Percentiles rank a stretch among this genome's conserved stretches.
Conservation (phyloP, 2,888 invertebrate genomes). For the Brenthis ino region DNA sequence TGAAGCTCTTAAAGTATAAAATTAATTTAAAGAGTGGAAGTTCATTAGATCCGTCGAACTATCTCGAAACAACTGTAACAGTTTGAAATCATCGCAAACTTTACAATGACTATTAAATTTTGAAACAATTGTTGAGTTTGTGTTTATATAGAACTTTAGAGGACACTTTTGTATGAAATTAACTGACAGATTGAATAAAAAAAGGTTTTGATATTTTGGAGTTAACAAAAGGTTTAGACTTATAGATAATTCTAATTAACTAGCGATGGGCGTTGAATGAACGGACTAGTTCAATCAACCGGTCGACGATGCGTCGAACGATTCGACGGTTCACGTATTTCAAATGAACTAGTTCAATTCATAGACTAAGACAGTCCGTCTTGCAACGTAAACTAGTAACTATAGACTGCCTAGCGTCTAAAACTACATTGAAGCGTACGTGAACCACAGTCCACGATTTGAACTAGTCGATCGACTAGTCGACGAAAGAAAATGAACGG, state of each 20-base stretch:
- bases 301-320: too few species aligned
- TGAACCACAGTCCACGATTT: too few species aligned
- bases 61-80: constrained; percentile 6
- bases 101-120: constrained; percentile 14
- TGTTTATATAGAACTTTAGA: constrained; percentile 10
- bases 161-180: constrained; percentile 8
- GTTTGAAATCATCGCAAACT: constrained; percentile 8
- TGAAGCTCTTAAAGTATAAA: neutral
- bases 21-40: constrained; percentile 2
- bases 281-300: too few species aligned
- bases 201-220: neutral
- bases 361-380: too few species aligned
- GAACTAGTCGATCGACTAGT: too few species aligned
- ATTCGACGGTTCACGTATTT: too few species aligned
- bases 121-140: constrained; percentile 8
- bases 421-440: too few species aligned
- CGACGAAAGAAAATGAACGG: too few species aligned
- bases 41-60: constrained; percentile 8
- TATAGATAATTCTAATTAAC: neutral
- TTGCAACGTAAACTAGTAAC: too few species aligned
- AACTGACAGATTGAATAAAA: constrained; percentile 1
- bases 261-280: too few species aligned
- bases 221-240: neutral
- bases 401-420: too few species aligned
- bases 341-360: too few species aligned